Evolutionary conservation across 2,797 vertebrate genomes (phyloP).

Genomic region (Notamacropus eugenii): DNA sequence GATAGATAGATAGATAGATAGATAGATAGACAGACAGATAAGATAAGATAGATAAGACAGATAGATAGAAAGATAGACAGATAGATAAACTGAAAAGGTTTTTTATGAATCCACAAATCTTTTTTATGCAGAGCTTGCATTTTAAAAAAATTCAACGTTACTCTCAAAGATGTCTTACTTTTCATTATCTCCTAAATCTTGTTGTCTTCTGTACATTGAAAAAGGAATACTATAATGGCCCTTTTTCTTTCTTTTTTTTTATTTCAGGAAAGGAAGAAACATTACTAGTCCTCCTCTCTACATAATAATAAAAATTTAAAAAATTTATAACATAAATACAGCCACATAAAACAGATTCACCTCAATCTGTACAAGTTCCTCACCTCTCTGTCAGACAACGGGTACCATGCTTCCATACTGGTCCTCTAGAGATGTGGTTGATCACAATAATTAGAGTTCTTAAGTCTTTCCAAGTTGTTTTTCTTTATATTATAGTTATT

Average conservation of each 20-base stretch:
- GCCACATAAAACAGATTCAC: not conserved
- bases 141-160: not conserved
- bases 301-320: not conserved
- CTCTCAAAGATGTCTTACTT: not conserved
- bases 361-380: not conserved
- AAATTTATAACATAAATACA: not conserved
- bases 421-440: not conserved
- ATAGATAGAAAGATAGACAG: not conserved
- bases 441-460: not conserved
- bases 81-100: not conserved
- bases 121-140: not conserved
- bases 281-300: not conserved
- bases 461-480: not conserved
- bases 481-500: not conserved
- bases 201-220: not conserved
- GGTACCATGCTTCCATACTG: not conserved
- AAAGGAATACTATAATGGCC: not conserved
- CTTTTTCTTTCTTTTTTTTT: not conserved
- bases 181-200: not conserved
- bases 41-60: not conserved
- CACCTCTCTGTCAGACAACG: not conserved
- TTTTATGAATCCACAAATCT: not conserved
- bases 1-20: not conserved
- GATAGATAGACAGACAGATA: not conserved
- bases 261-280: not conserved